Evolutionary conservation across 2,888 invertebrate genomes (phyloP).

Genomic region (Parthenolecanium corni): DNA sequence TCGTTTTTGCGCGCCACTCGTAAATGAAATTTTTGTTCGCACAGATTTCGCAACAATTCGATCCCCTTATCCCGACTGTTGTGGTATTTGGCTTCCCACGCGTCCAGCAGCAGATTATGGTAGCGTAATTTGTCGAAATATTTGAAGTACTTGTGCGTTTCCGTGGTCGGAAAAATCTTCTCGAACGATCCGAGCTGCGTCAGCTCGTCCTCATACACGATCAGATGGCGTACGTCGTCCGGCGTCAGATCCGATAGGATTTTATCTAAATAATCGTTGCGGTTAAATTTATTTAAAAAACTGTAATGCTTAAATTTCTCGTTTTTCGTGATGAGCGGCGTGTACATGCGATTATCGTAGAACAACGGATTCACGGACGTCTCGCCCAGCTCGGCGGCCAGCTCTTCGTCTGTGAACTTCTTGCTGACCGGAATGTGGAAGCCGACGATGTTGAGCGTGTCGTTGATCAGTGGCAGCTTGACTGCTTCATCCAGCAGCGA

Average conservation of each 20-base stretch:
- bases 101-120: slow-evolving; percentile 82
- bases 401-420: not conserved
- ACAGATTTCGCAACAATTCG: slow-evolving; percentile 46
- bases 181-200: slow-evolving; percentile 48
- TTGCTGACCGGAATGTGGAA: slow-evolving; percentile 59
- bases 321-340: slow-evolving; percentile 53
- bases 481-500: slow-evolving; percentile 81
- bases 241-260: slow-evolving; percentile 80
- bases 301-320: slow-evolving; percentile 52
- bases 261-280: slow-evolving; percentile 49
- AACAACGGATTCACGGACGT: slow-evolving; percentile 6
- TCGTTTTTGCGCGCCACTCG: slow-evolving; percentile 41
- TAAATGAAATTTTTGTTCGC: slow-evolving; percentile 59
- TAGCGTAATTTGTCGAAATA: slow-evolving; percentile 78
- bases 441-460: slow-evolving; percentile 84
- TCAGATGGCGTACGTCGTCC: slow-evolving; percentile 76
- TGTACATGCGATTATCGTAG: slow-evolving; percentile 58
- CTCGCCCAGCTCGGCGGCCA: not conserved
- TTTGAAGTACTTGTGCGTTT: slow-evolving; percentile 63
- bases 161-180: slow-evolving; percentile 64
- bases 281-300: not conserved
- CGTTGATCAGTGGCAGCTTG: slow-evolving; percentile 81
- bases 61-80: slow-evolving; percentile 52
- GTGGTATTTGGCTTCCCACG: slow-evolving; percentile 74
- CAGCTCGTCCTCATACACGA: slow-evolving; percentile 80